Conservation (phyloP, 2,797 vertebrate genomes). For the Sebastes minor region DNA sequence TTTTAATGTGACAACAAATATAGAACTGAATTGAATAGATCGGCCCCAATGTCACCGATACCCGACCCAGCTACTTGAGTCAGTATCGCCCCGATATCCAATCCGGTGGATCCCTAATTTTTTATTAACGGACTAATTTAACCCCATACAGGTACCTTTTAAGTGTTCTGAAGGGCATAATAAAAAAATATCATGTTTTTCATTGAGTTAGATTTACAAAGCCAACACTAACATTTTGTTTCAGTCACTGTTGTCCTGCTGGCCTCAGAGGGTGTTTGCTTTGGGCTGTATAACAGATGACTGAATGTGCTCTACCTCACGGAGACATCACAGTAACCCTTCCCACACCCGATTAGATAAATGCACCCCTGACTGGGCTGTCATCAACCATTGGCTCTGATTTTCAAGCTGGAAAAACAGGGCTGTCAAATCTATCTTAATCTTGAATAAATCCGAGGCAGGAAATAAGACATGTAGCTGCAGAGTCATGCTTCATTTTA, state of each 20-base stretch:
- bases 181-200: not conserved
- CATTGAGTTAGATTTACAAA: not conserved
- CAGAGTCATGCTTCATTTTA: not conserved
- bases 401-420: not conserved
- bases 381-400: not conserved
- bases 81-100: no score
- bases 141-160: not conserved
- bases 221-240: not conserved
- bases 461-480: not conserved
- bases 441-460: not conserved
- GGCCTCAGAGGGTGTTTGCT: not conserved
- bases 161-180: not conserved
- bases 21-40: no score
- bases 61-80: no score
- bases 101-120: not conserved
- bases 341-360: not conserved
- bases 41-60: no score
- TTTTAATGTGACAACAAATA: no score
- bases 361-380: not conserved
- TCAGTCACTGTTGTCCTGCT: not conserved
- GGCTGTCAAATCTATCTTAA: not conserved
- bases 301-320: not conserved
- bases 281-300: not conserved
- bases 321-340: not conserved
- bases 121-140: not conserved